These are phyloP conservation scores for Crocallis elinguaria DNA, from an alignment of 2,888 invertebrate genomes.

Conservation along the genomic window DNA sequence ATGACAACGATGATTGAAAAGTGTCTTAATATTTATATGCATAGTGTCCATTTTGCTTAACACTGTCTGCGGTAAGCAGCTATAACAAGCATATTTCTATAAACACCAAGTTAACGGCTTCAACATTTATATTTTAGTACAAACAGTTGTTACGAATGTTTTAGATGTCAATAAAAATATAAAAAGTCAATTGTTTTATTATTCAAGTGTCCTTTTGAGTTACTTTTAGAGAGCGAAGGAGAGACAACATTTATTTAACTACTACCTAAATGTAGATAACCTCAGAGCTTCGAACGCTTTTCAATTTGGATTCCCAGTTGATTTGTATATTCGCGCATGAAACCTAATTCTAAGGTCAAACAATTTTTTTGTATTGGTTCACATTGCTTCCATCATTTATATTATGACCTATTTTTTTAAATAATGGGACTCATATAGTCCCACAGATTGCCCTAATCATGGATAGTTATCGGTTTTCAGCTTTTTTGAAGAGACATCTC, in stretches of 20 bases:
- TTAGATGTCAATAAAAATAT: constrained; percentile 82
- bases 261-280: background rate
- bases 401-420: too few species aligned
- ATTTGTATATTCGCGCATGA: too few species aligned
- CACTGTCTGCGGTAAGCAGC: constrained; percentile 62
- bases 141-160: constrained; percentile 82
- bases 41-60: constrained; percentile 71
- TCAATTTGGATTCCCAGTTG: too few species aligned
- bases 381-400: too few species aligned
- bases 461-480: too few species aligned
- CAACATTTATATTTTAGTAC: constrained; percentile 84
- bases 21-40: constrained; percentile 60
- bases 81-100: constrained; percentile 68
- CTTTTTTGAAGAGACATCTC: too few species aligned
- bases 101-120: constrained; percentile 76
- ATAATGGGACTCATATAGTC: too few species aligned
- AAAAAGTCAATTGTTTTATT: constrained; percentile 56
- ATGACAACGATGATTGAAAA: constrained; percentile 57
- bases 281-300: too few species aligned
- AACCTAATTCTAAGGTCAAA: too few species aligned
- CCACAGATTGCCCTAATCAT: too few species aligned
- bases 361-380: too few species aligned
- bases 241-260: background rate
- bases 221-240: background rate
- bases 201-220: background rate